phyloP scores from a whole-genome alignment of 2,113 vertebrate species.

The Pionites leucogaster region DNA sequence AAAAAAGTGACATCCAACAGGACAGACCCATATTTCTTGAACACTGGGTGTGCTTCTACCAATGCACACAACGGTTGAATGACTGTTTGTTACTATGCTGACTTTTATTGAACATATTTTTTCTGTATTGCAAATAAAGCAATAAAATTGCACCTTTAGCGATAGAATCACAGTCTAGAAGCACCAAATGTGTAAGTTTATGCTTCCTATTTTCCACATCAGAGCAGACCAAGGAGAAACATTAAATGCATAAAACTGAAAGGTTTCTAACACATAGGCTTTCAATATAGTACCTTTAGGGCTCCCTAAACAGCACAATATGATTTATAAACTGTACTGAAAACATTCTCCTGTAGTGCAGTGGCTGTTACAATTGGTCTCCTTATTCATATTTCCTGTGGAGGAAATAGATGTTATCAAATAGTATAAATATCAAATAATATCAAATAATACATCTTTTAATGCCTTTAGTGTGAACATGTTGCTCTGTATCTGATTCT shows the following conservation, averaged over 20 bases:
- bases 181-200: not conserved
- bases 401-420: conserved; percentile 43
- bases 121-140: not conserved
- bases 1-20: not conserved
- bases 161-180: not conserved
- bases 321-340: conserved; percentile 50
- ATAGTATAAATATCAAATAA: conserved; percentile 47
- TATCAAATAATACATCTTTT: not conserved
- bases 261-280: not conserved
- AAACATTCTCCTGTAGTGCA: not conserved
- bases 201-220: conserved; percentile 11
- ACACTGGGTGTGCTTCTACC: not conserved
- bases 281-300: conserved; percentile 23
- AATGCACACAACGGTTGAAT: not conserved
- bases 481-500: not conserved
- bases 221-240: not conserved
- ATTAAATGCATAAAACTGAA: conserved; percentile 28
- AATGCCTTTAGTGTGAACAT: not conserved
- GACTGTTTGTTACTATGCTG: not conserved
- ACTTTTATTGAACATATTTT: not conserved
- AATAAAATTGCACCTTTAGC: not conserved
- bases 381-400: conserved; percentile 43
- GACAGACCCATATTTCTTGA: not conserved
- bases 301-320: conserved; percentile 1
- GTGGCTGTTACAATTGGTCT: conserved; percentile 26